Evolutionary conservation across 2,888 invertebrate species (phyloP).

Genomic region (Meiosimyza platycephala): DNA sequence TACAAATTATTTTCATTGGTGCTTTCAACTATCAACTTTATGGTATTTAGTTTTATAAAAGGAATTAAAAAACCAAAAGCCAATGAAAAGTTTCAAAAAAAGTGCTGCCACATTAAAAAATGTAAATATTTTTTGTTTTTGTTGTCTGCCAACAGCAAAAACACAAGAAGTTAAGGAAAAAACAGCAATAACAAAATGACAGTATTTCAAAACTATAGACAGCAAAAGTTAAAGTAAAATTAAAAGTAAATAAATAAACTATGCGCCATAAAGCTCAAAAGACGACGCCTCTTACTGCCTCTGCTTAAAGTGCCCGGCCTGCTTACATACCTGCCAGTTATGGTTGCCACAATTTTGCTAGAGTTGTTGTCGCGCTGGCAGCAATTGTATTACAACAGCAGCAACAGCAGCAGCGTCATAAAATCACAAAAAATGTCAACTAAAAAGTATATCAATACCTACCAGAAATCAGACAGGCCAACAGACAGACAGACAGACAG

Average conservation of each 20-base stretch:
- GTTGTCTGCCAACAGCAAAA: not conserved
- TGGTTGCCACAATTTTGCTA: constrained; percentile 6
- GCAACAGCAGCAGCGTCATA: constrained; percentile 14
- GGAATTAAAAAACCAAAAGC: no score
- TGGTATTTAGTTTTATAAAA: no score
- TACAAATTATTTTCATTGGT: no score
- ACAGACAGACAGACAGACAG: not conserved
- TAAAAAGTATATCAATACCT: constrained; percentile 40
- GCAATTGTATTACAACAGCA: constrained; percentile 15
- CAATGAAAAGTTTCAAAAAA: no score
- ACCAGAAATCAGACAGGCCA: constrained; percentile 25
- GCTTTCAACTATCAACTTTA: no score
- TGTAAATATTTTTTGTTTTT: not conserved
- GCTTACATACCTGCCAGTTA: not conserved
- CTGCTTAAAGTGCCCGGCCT: constrained; percentile 7
- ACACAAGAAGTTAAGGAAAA: not conserved
- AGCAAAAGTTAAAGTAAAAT: not conserved
- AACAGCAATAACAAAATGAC: not conserved
- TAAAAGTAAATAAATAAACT: constrained; percentile 2
- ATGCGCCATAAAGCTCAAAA: not conserved
- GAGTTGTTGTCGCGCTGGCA: constrained; percentile 6
- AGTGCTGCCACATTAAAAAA: not conserved
- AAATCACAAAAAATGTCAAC: constrained; percentile 37
- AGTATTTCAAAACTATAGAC: not conserved
- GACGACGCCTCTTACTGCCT: constrained; percentile 9